A percentile compares a stretch with the other conserved stretches of the same genome.
These are phyloP conservation scores for Meloidogyne floridensis DNA, from an alignment of 1,140 invertebrate genomes.

Conservation along the genomic window DNA sequence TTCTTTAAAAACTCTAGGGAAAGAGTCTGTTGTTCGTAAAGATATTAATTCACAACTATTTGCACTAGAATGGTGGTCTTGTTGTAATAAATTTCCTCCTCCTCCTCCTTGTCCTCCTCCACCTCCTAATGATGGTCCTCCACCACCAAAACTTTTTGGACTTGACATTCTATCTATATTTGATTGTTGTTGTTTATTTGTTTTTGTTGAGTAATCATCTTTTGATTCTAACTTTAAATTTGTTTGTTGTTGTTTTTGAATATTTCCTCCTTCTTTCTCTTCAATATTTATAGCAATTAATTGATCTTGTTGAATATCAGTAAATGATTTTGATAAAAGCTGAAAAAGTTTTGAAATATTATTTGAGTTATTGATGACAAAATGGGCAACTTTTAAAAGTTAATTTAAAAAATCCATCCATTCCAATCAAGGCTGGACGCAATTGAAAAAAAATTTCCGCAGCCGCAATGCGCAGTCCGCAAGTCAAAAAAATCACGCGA, in stretches of 20 bases:
- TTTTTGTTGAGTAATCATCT: neutral
- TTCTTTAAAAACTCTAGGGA: slow-evolving; percentile 82
- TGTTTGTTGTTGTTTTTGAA: neutral
- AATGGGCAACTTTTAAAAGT: no score
- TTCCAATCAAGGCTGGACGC: no score
- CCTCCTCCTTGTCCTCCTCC: no score
- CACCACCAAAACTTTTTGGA: slow-evolving; percentile 31
- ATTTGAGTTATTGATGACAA: no score
- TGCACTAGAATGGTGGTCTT: slow-evolving; percentile 13
- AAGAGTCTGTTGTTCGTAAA: slow-evolving; percentile 54
- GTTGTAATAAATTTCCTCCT: neutral
- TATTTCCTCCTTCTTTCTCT: neutral
- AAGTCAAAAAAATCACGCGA: no score
- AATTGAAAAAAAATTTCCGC: no score
- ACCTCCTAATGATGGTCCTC: neutral
- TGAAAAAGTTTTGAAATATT: slow-evolving; percentile 48
- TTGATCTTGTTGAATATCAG: slow-evolving; percentile 40
- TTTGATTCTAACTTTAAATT: neutral
- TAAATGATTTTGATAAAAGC: slow-evolving; percentile 62
- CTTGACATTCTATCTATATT: slow-evolving; percentile 58
- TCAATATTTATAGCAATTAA: neutral
- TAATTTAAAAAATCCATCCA: no score
- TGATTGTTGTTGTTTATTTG: neutral
- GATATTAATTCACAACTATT: slow-evolving; percentile 22
- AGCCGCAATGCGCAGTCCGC: no score